Evolutionary conservation across 2,888 invertebrate genomes (phyloP).

Genomic region (Dryococelus australis): DNA sequence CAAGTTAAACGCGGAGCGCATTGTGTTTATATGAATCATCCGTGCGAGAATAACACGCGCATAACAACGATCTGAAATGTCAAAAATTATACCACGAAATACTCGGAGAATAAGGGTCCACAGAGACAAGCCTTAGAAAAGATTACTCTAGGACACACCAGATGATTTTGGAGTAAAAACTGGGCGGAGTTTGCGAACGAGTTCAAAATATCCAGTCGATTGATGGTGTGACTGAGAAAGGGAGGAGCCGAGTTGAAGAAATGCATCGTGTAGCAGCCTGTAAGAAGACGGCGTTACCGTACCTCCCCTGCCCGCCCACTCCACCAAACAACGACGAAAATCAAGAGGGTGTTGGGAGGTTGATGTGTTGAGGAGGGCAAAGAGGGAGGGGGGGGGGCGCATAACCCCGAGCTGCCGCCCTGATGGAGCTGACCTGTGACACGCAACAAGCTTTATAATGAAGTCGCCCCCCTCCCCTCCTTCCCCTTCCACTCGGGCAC

Average conservation of each 20-base stretch:
- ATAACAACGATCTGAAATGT: too few species aligned
- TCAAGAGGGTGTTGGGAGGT: too few species aligned
- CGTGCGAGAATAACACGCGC: too few species aligned
- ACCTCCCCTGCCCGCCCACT: not conserved
- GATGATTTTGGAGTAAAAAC: not conserved
- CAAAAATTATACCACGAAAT: too few species aligned
- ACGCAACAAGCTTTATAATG: slow-evolving; percentile 29
- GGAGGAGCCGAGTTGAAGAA: not conserved
- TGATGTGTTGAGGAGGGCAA: too few species aligned
- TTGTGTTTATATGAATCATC: too few species aligned
- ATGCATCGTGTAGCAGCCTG: not conserved
- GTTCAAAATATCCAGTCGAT: not conserved
- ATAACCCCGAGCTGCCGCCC: slow-evolving; percentile 16
- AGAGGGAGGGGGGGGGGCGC: too few species aligned
- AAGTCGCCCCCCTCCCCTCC: not conserved
- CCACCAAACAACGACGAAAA: not conserved
- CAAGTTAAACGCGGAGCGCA: too few species aligned
- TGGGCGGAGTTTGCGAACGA: not conserved
- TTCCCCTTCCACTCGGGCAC: not conserved
- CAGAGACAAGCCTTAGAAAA: too few species aligned
- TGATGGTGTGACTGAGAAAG: not conserved
- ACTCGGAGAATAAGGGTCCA: too few species aligned
- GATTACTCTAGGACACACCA: too few species aligned
- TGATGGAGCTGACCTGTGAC: slow-evolving; percentile 29
- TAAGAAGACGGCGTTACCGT: not conserved